Percentiles rank a stretch among this genome's conserved stretches.
These are phyloP conservation scores for Pteruthius melanotis DNA, from an alignment of 2,113 vertebrate genomes.

Conservation along the genomic window DNA sequence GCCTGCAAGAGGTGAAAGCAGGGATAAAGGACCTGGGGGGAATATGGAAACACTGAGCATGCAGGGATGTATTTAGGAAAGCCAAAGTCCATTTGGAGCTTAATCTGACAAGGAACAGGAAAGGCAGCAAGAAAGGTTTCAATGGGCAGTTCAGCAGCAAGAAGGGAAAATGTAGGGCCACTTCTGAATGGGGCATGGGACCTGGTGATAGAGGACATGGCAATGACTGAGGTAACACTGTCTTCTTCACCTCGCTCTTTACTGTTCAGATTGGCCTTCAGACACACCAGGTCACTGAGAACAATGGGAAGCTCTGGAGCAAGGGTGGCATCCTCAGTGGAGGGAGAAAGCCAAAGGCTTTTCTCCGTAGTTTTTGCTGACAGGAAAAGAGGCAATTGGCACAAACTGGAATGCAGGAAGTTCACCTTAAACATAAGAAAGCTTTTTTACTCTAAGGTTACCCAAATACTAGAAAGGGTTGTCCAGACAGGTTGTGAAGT, in stretches of 20 bases:
- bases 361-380: neutral
- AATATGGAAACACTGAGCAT: neutral
- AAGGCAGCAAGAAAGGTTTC: neutral
- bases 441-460: neutral
- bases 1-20: neutral
- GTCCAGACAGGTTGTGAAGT: neutral
- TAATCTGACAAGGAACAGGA: neutral
- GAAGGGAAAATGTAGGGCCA: neutral
- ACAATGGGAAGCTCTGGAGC: neutral
- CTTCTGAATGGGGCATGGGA: neutral
- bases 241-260: neutral
- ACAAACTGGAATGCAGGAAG: neutral
- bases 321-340: neutral
- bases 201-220: neutral
- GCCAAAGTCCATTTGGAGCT: neutral
- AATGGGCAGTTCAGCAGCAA: neutral
- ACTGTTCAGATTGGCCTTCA: neutral
- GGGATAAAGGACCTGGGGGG: neutral
- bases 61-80: neutral
- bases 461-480: neutral
- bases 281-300: neutral
- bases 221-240: neutral
- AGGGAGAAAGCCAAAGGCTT: neutral
- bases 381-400: neutral
- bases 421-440: neutral